A percentile compares a stretch with the other conserved stretches of the same genome.
phyloP scores from a whole-genome alignment of 2,888 invertebrate genomes.

The Crematogaster levior region DNA sequence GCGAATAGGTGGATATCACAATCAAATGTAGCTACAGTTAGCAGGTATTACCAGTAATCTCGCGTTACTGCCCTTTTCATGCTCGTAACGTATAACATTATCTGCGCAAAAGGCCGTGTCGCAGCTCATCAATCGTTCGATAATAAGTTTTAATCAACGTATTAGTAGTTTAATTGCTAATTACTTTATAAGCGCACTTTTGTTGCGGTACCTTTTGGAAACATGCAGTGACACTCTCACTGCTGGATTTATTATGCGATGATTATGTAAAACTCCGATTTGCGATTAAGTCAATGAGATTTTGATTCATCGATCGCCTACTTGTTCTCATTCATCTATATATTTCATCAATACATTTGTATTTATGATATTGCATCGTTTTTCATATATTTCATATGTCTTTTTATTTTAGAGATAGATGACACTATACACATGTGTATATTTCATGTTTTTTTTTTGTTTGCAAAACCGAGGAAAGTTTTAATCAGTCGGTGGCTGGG shows the following conservation, averaged over 20 bases:
- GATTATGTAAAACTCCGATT: not conserved
- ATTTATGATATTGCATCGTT: not conserved
- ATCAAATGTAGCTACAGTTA: constrained; percentile 43
- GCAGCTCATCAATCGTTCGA: not conserved
- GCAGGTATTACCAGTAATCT: constrained; percentile 29
- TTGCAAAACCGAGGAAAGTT: not conserved
- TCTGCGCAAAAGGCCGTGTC: not conserved
- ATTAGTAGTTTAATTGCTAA: constrained; percentile 14
- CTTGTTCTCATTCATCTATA: not conserved
- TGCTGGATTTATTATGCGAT: not conserved
- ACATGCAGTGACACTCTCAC: not conserved
- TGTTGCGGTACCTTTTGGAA: not conserved
- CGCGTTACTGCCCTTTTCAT: constrained; percentile 11
- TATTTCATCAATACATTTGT: not conserved
- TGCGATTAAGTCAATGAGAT: not conserved
- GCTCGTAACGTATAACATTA: constrained; percentile 6
- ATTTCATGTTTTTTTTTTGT: too few species aligned
- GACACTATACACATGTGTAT: too few species aligned
- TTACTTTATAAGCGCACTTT: not conserved
- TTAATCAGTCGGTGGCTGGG: not conserved
- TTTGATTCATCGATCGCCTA: not conserved
- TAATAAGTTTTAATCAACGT: constrained; percentile 27
- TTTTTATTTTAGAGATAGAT: not conserved
- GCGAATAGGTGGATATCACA: constrained; percentile 28
- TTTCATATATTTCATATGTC: not conserved